Base-by-base conservation (phyloP, 35 echinoderm and acorn worm species). In the Ophiothrix spiculata region DNA sequence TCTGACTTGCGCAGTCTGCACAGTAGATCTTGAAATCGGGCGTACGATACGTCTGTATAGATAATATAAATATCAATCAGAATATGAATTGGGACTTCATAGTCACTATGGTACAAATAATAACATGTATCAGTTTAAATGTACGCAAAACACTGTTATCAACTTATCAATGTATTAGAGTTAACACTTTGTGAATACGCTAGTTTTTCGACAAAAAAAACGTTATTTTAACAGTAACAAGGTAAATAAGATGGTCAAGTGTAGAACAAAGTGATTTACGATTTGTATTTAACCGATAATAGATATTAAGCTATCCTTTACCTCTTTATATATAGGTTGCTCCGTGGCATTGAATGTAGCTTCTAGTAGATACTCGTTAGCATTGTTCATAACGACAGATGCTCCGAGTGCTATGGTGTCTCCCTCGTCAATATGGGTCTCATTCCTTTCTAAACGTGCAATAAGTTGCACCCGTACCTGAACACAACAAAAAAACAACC, bases 391-490 rank as follows among this genome's bases (percentile, higher is more conserved):
- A 1, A 16, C 60, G 4, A 87, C 77, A 15, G 77, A 33, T 23
- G 86, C 90, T 21, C 82, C 86, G 33, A 96, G 33, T 86, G 81
- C 89, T 40, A 96, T 82, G 36, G 60, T 64, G 38, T 96, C 90
- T 19, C 90, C 83, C 39, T 96, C 86, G 8, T 60, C 64, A 32
- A 96, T 91, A n/a, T 69, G 60, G 0, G 93, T 89, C 8, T 96
- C 93, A 39, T 96, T 96, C 16, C 38, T 39, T 40, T 87, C 93
- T 14, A 96, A 75, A 31, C 86, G 93, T 37, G 83, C 86, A 31
- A 96, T 60, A 0, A 96, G 77, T 77, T 96, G 93, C 0, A 96
- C 93, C 79, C 90, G 56, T 40, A 96, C 93, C 93, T 96, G 29
- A 21, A 56, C 32, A 41, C 0, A n/a, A n/a, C n/a, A n/a, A n/a